Evolutionary conservation across 1,140 invertebrate species (phyloP).

Genomic region (Musca vetustissima): DNA sequence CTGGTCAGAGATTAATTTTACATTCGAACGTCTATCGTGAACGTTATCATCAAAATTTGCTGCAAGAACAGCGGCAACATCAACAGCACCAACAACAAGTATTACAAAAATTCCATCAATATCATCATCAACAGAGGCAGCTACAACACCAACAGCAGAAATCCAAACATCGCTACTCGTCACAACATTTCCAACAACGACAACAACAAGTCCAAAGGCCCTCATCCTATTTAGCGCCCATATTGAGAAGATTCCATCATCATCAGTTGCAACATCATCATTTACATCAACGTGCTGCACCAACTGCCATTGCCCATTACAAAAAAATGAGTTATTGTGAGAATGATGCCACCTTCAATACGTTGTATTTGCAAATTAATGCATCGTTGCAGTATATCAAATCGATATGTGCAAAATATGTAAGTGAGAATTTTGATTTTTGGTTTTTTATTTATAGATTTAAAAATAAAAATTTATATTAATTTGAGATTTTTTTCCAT

Average conservation of each 20-base stretch:
- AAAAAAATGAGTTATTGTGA: constrained; percentile 4
- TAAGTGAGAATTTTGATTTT: constrained; percentile 17
- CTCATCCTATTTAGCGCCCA: too few relatives aligned
- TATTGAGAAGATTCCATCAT: neutral
- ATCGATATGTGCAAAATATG: neutral
- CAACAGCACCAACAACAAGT: neutral
- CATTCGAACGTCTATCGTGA: constrained; percentile 16
- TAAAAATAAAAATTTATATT: neutral
- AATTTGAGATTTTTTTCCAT: neutral
- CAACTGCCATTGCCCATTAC: neutral
- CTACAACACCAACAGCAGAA: neutral
- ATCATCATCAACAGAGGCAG: too few relatives aligned
- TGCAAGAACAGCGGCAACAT: constrained; percentile 12
- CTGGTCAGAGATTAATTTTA: constrained; percentile 6
- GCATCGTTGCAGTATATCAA: neutral
- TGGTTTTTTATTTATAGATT: neutral
- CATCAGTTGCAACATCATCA: constrained; percentile 15
- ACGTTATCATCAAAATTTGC: constrained; percentile 16
- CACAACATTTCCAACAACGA: neutral
- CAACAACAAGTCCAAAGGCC: neutral
- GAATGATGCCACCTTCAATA: neutral
- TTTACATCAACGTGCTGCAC: constrained; percentile 20
- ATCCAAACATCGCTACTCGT: too few relatives aligned
- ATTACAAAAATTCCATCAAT: neutral
- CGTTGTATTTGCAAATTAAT: neutral